Conservation (phyloP, 2,888 invertebrate genomes). For the Tipula lateralis region DNA sequence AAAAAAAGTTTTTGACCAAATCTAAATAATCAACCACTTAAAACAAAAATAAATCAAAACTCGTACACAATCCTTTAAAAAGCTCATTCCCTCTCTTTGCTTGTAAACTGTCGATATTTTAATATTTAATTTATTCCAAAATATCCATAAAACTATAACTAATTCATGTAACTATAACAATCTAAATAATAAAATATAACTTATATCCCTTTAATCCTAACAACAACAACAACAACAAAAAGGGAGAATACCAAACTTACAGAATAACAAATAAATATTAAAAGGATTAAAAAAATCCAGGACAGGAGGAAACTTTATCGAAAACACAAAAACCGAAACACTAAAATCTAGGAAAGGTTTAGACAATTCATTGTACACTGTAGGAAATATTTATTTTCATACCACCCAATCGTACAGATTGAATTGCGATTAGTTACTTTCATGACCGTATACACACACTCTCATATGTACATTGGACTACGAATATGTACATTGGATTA, state of each 20-base stretch:
- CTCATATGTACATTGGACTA: not conserved
- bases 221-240: not conserved
- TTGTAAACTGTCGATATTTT: not conserved
- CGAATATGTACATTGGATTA: not conserved
- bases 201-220: not conserved
- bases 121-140: not conserved
- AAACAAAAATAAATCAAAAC: too few relatives aligned
- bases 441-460: not conserved
- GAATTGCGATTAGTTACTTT: not conserved
- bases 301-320: not conserved
- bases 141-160: not conserved
- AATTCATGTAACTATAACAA: not conserved
- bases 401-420: not conserved
- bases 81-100: not conserved
- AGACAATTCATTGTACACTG: not conserved
- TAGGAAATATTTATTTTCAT: not conserved
- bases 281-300: not conserved
- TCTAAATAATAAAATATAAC: not conserved
- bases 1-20: too few relatives aligned
- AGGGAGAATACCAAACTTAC: not conserved
- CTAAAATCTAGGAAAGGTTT: not conserved
- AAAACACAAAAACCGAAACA: not conserved
- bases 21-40: too few relatives aligned
- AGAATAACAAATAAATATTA: not conserved
- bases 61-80: not conserved